Base-by-base conservation (phyloP, 2,113 vertebrate species). In the Psilopogon haemacephalus region DNA sequence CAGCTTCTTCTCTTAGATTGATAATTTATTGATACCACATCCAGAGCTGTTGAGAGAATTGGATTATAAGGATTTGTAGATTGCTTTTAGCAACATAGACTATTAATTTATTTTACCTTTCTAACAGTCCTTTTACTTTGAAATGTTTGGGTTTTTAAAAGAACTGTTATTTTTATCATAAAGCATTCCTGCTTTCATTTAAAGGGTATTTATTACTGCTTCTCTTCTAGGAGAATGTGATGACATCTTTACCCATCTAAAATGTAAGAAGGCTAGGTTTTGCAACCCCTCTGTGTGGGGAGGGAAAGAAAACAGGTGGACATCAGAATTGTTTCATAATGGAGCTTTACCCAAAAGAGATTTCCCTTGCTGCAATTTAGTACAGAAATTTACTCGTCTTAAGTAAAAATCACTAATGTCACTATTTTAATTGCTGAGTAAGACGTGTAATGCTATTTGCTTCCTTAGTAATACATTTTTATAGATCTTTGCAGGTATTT, bases 51-150 rank as follows among this genome's bases (percentile, higher is more conserved):
- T 95, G 90, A 81, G 88, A 86, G 94, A 94, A 92, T 72, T 82
- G 75, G 28, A 91, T 88, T 82, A 70, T 92, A 75, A 93, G 92
- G 95, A 86, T 93, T 89, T 84, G 46, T 82, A 81, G 83, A 69
- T 94, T 6, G 9, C 89, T 68, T 94, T 95, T 86, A 94, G 93
- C 70, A 91, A 84, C 80, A 87, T 21, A 79, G 85, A 52, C 77
- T 81, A 92, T 94, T 93, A 87, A 94, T 94, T 97, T 95, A 81
- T 96, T 92, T 96, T 95, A 89, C 88, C 86, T 88, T 87, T 90
- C 63, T 80, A 59, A 69, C 68, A 55, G 90, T 93, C 32, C 72
- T 70, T 71, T 93, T 96, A 77, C 76, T 96, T 96, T 93, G 80
- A 97, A 90, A 94, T 93, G 26, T 95, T 93, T 96, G 48, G 48